These are phyloP conservation scores for Stegodyphus dumicola DNA, from an alignment of 1,140 invertebrate species.

Conservation along the genomic window DNA sequence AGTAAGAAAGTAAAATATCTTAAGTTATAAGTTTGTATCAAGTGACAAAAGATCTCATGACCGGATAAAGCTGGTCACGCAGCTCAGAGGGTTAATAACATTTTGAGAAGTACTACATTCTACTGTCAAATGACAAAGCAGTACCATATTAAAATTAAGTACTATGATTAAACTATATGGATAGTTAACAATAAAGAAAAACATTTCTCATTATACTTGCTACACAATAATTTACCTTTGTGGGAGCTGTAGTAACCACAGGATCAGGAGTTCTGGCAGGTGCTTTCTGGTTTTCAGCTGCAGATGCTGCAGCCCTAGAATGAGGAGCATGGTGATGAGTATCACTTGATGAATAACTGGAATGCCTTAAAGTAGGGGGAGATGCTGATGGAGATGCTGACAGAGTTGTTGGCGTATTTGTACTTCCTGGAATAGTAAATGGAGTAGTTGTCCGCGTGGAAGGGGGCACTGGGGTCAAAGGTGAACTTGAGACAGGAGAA, in stretches of 20 bases:
- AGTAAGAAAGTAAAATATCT: too few relatives aligned
- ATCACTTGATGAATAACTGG: constrained; percentile 49
- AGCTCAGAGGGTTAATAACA: too few relatives aligned
- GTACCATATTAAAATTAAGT: too few relatives aligned
- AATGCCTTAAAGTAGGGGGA: constrained; percentile 45
- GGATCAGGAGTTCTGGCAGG: constrained; percentile 15
- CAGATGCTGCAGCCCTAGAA: constrained; percentile 20
- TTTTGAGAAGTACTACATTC: too few relatives aligned
- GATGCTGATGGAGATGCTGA: constrained; percentile 30
- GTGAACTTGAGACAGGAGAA: constrained; percentile 8
- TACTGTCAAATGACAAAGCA: too few relatives aligned
- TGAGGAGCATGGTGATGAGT: constrained; percentile 32
- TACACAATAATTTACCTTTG: constrained; percentile 10
- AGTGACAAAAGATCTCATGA: too few relatives aligned
- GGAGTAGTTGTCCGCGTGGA: constrained; percentile 47
- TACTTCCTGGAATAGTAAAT: constrained; percentile 44
- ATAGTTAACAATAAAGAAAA: too few relatives aligned
- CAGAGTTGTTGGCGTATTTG: constrained; percentile 47
- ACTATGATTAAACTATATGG: too few relatives aligned
- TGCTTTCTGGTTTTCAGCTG: constrained; percentile 17
- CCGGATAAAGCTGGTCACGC: too few relatives aligned
- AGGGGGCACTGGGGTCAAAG: constrained; percentile 4
- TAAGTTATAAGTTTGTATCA: too few relatives aligned
- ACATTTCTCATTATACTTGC: too few relatives aligned
- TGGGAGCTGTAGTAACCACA: constrained; percentile 21